Evolutionary conservation across 2,797 vertebrate species (phyloP).

Genomic region (Cygnus olor): DNA sequence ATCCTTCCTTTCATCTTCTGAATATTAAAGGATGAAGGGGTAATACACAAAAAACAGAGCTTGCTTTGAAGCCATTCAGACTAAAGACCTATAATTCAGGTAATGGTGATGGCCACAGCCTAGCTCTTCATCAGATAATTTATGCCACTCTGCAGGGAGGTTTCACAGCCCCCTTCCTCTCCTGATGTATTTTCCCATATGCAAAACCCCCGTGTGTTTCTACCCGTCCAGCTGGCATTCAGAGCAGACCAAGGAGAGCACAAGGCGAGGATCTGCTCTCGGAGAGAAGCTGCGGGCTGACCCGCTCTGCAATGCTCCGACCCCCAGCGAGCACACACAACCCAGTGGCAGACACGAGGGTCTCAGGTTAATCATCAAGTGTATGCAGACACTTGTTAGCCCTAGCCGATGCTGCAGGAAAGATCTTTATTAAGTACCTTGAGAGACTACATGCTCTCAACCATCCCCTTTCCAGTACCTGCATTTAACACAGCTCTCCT

Average conservation of each 20-base stretch:
- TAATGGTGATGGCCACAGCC: background rate
- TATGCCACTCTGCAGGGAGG: background rate
- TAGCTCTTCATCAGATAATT: background rate
- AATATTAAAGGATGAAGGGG: background rate
- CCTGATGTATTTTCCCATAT: background rate
- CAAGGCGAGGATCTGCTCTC: background rate
- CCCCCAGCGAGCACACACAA: background rate
- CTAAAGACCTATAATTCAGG: background rate
- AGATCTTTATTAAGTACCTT: background rate
- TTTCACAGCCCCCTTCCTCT: background rate
- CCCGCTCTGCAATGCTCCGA: background rate
- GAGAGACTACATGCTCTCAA: background rate
- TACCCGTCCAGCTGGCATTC: background rate
- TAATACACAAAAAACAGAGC: background rate
- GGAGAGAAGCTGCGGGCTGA: background rate
- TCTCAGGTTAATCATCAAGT: background rate
- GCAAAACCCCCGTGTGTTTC: background rate
- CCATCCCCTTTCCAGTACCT: background rate
- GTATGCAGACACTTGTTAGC: background rate
- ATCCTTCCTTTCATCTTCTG: constrained; percentile 45
- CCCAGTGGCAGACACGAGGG: background rate
- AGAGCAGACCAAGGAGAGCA: background rate
- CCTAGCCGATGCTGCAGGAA: background rate
- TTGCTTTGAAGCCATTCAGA: constrained; percentile 45
- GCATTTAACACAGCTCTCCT: background rate